phyloP scores from a whole-genome alignment of 1,140 invertebrate genomes.

The Drosophila orosa region DNA sequence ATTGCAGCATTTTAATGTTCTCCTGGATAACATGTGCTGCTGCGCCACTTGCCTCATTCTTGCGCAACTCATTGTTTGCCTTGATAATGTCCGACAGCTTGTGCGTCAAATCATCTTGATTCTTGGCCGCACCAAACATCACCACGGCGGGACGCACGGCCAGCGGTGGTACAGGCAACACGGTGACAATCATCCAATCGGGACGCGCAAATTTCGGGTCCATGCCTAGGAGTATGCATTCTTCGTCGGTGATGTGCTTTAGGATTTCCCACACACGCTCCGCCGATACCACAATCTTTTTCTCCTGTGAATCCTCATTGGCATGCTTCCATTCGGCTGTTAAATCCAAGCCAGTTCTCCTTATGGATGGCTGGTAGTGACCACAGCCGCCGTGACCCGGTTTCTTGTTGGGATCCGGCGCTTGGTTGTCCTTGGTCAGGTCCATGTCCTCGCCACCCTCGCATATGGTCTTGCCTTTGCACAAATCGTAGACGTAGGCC shows the following conservation, averaged over 20 bases:
- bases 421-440: constrained; percentile 89
- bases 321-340: constrained; percentile 99
- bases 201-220: constrained; percentile 97
- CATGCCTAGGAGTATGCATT: constrained; percentile 97
- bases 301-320: constrained; percentile 99
- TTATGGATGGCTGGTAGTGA: constrained; percentile 97
- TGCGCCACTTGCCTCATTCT: constrained; percentile 98
- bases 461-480: constrained; percentile 99
- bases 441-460: constrained; percentile 99
- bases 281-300: constrained; percentile 96
- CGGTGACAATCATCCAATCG: constrained; percentile 99
- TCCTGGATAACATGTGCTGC: constrained; percentile 98
- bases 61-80: constrained; percentile 97
- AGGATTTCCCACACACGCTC: constrained; percentile 98
- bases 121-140: constrained; percentile 99
- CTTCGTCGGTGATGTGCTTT: constrained; percentile 98
- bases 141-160: constrained; percentile 97
- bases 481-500: constrained; percentile 98
- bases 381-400: constrained; percentile 97
- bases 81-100: constrained; percentile 99
- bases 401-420: constrained; percentile 87
- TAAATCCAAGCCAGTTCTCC: constrained; percentile 95
- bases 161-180: constrained; percentile 98
- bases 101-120: constrained; percentile 99
- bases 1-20: constrained; percentile 99